phyloP scores from a whole-genome alignment of 1,140 invertebrate species.

The Hycleus cichorii region DNA sequence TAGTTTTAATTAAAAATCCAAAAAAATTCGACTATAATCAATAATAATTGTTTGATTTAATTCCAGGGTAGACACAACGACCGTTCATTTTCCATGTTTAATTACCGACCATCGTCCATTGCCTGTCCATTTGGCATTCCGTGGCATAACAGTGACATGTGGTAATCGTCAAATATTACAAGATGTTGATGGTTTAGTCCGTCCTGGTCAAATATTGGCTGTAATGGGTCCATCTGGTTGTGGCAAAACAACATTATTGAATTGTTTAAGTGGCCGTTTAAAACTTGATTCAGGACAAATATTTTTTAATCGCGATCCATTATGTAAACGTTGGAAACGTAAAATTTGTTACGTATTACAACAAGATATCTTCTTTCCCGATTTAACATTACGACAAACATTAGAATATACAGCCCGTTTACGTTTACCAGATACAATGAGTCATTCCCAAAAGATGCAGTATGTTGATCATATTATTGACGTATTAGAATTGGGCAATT shows the following conservation, averaged over 20 bases:
- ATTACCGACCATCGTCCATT: constrained; percentile 44
- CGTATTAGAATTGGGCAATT: constrained; percentile 64
- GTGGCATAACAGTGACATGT: constrained; percentile 49
- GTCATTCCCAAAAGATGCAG: constrained; percentile 65
- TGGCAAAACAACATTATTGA: constrained; percentile 78
- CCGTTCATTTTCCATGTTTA: constrained; percentile 43
- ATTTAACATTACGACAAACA: constrained; percentile 72
- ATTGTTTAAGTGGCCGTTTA: constrained; percentile 63
- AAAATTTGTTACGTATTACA: constrained; percentile 79
- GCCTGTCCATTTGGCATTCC: constrained; percentile 63
- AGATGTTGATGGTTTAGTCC: constrained; percentile 65
- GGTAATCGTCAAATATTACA: constrained; percentile 55
- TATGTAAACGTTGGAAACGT: constrained; percentile 68
- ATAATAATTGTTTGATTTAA: too few relatives aligned
- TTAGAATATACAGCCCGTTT: constrained; percentile 66
- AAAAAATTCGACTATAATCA: too few relatives aligned
- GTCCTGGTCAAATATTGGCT: constrained; percentile 71
- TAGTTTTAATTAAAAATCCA: too few relatives aligned
- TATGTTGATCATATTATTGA: constrained; percentile 76
- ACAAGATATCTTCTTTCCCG: constrained; percentile 78
- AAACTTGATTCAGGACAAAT: constrained; percentile 62
- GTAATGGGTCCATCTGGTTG: constrained; percentile 77
- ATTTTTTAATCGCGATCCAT: constrained; percentile 63
- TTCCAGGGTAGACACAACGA: constrained; percentile 43
- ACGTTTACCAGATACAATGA: constrained; percentile 68